Evolutionary conservation across 2,797 vertebrate genomes (phyloP).

Genomic region (Trematomus bernacchii): DNA sequence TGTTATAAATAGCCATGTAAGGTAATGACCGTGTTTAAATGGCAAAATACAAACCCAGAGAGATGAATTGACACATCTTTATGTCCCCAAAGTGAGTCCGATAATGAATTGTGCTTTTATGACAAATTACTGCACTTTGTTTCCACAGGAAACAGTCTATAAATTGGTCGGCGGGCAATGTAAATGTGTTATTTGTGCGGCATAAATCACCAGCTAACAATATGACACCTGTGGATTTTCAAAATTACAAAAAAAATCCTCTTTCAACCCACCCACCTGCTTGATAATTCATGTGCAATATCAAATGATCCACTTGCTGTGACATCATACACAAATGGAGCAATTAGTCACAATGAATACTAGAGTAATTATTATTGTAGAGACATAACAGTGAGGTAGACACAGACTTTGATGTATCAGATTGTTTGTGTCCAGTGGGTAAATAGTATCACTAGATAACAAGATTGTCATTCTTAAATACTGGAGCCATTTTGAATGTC

Average conservation of each 20-base stretch:
- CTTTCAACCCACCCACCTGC: constrained; percentile 55
- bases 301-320: constrained; percentile 42
- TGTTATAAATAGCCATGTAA: constrained; percentile 60
- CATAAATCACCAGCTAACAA: constrained; percentile 68
- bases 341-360: constrained; percentile 61
- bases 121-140: constrained; percentile 64
- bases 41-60: constrained; percentile 58
- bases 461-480: constrained; percentile 56
- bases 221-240: constrained; percentile 68
- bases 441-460: constrained; percentile 48
- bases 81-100: constrained; percentile 48
- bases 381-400: constrained; percentile 25
- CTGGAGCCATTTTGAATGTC: constrained; percentile 52
- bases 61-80: constrained; percentile 66
- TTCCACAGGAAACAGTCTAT: constrained; percentile 65
- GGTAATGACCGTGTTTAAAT: constrained; percentile 74
- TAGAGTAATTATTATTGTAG: constrained; percentile 49
- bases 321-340: constrained; percentile 53
- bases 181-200: constrained; percentile 67
- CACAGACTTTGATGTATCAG: constrained; percentile 28
- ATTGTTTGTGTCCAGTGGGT: constrained; percentile 45
- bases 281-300: constrained; percentile 45
- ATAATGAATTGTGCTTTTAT: constrained; percentile 65
- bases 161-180: constrained; percentile 59
- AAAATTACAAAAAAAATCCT: constrained; percentile 56